Base-by-base conservation (phyloP, 1,140 invertebrate genomes). In the Zaprionus capensis region DNA sequence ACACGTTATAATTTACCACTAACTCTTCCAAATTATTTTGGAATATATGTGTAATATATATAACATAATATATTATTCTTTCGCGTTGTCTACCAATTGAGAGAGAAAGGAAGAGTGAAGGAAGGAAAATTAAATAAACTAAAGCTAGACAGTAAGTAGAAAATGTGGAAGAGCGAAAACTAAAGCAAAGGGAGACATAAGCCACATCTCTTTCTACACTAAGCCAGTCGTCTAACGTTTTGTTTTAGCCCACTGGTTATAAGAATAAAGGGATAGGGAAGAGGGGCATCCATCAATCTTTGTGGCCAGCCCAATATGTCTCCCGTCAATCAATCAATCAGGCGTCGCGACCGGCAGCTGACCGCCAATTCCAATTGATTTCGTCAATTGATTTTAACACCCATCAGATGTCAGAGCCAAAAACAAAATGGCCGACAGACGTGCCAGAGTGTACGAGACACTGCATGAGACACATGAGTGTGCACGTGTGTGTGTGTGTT, bases 301-400 rank as follows among this genome's bases (percentile, higher is more conserved):
- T 12, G 68, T 26, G 70, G 56, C 64, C 68, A 69, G 65, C 55
- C 73, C 83, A 81, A 84, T 91, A 80, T 92, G 91, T 92, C 91
- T 75, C 17, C 68, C 71, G 88, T 90, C 91, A 81, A 92, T 92
- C 91, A 91, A 92, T 92, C 91, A 91, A 78, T 59, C 49, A 67
- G 71, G 57, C 66, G 36, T 15, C 61, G 31, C 31, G 31, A 34
- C 63, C 26, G 53, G 36, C 59, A 69, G 73, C 78, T 90, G 86
- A 92, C 91, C 87, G 80, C 87, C 85, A 81, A 88, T 90, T 92
- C 85, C 87, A 92, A 92, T 92, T 92, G 91, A 92, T 92, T 92
- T 92, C 86, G 88, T 92, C 91, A 92, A 92, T 92, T 92, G 91
- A 92, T 92, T 92, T 92, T 92, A 92, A 92, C 91, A 92, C 83